A percentile compares a stretch with the other conserved stretches of the same genome.
Evolutionary conservation across 2,113 vertebrate genomes (phyloP).

Genomic region (Chaetops frenatus): DNA sequence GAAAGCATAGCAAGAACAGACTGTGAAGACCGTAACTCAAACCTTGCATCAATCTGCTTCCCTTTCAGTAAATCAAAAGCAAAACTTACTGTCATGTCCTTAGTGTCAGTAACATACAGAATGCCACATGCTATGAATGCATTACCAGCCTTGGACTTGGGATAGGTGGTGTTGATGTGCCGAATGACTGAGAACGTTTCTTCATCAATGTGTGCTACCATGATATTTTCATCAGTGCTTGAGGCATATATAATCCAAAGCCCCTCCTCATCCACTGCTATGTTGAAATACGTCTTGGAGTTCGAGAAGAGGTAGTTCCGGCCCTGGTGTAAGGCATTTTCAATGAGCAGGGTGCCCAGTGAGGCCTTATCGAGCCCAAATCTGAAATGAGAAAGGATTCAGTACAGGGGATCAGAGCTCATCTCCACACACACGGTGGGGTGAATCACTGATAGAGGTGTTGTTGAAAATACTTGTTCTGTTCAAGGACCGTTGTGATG

Average conservation of each 20-base stretch:
- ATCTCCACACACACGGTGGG: fast-evolving
- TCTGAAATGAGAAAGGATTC: slow-evolving; percentile 64
- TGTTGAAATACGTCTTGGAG: slow-evolving; percentile 94
- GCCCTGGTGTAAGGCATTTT: slow-evolving; percentile 82
- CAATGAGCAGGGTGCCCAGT: slow-evolving; percentile 69
- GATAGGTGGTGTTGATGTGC: slow-evolving; percentile 87
- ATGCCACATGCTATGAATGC: slow-evolving; percentile 87
- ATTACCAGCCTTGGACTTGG: slow-evolving; percentile 88
- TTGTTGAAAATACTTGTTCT: not conserved
- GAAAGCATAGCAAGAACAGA: slow-evolving; percentile 92
- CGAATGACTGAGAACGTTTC: slow-evolving; percentile 78
- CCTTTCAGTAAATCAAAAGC: slow-evolving; percentile 86
- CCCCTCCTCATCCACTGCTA: slow-evolving; percentile 88
- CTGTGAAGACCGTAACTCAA: slow-evolving; percentile 79
- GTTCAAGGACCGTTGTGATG: not conserved
- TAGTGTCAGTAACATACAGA: slow-evolving; percentile 90
- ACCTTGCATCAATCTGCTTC: slow-evolving; percentile 81
- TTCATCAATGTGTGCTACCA: slow-evolving; percentile 85
- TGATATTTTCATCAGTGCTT: slow-evolving; percentile 78
- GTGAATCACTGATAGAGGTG: not conserved
- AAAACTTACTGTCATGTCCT: slow-evolving; percentile 82
- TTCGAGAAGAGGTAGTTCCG: slow-evolving; percentile 88
- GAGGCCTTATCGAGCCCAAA: slow-evolving; percentile 75
- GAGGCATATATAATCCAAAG: slow-evolving; percentile 94
- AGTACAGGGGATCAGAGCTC: not conserved